Evolutionary conservation across 2,888 invertebrate species (phyloP).

Genomic region (Epinotia nisella): DNA sequence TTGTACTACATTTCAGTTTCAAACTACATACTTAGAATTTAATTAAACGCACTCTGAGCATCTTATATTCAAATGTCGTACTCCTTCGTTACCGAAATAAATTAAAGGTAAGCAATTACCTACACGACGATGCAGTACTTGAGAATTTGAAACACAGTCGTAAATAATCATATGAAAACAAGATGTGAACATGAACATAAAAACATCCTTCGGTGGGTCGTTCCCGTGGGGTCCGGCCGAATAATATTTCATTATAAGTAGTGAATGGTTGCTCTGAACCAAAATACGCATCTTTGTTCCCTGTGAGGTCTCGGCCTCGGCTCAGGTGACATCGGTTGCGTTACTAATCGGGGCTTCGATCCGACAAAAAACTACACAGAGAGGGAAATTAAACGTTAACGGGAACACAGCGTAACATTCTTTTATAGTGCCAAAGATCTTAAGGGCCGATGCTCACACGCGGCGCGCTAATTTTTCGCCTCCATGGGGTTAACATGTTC

Average conservation of each 20-base stretch:
- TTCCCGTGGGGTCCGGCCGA: slow-evolving; percentile 73
- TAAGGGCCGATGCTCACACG: slow-evolving; percentile 64
- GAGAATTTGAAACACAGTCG: slow-evolving; percentile 56
- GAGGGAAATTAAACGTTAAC: slow-evolving; percentile 66
- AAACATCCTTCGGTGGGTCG: slow-evolving; percentile 61
- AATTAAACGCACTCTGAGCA: slow-evolving; percentile 41
- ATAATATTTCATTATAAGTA: slow-evolving; percentile 76
- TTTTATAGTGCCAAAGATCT: slow-evolving; percentile 54
- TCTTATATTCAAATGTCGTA: slow-evolving; percentile 41
- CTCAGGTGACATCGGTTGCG: slow-evolving; percentile 79
- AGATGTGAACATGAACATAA: slow-evolving; percentile 63
- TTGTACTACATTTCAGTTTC: slow-evolving; percentile 39
- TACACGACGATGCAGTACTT: slow-evolving; percentile 36
- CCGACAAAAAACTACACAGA: slow-evolving; percentile 63
- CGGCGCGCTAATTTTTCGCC: slow-evolving; percentile 76
- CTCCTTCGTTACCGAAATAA: slow-evolving; percentile 34
- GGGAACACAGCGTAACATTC: slow-evolving; percentile 62
- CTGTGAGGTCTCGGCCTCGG: slow-evolving; percentile 79
- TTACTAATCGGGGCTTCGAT: slow-evolving; percentile 74
- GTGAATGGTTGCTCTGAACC: slow-evolving; percentile 73
- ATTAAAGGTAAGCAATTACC: slow-evolving; percentile 42
- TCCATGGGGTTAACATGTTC: slow-evolving; percentile 67
- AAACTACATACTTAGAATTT: slow-evolving; percentile 40
- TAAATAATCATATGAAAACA: slow-evolving; percentile 76
- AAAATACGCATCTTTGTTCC: slow-evolving; percentile 76